Conservation (phyloP, 2,797 vertebrate genomes). For the Pantherophis alleghaniensis region DNA sequence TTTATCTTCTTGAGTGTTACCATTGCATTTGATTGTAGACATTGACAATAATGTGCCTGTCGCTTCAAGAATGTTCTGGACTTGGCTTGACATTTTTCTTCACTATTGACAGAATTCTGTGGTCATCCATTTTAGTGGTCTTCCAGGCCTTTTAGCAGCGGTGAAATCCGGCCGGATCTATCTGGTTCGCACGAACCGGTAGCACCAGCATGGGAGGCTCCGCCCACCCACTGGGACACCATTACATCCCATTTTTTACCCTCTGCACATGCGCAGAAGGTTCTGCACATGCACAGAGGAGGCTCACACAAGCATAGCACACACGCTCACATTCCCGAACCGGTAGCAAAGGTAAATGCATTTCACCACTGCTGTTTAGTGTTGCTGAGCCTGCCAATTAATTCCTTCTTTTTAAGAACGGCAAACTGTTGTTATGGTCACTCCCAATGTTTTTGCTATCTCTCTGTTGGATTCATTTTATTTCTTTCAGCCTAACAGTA, state of each 20-base stretch:
- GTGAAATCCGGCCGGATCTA: no score
- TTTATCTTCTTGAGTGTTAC: neutral
- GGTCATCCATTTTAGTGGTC: neutral
- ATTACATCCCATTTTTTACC: no score
- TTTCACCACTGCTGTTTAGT: neutral
- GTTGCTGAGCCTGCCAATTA: neutral
- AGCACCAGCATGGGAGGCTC: no score
- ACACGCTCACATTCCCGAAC: no score
- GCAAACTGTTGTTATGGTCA: neutral
- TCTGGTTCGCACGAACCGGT: no score
- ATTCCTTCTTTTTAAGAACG: neutral
- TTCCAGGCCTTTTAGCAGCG: neutral
- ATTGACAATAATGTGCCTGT: neutral
- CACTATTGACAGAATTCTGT: neutral
- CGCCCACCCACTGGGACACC: no score
- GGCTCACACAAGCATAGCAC: no score
- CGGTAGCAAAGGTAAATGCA: no score
- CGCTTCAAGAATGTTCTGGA: neutral
- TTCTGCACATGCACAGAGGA: no score
- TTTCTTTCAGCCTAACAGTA: neutral
- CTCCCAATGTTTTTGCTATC: neutral
- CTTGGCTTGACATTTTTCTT: neutral
- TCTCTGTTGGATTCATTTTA: neutral
- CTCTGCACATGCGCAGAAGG: no score
- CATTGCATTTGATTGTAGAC: neutral